These are phyloP conservation scores for Capitella teleta DNA, from an alignment of 1,140 invertebrate species.

Conservation along the genomic window DNA sequence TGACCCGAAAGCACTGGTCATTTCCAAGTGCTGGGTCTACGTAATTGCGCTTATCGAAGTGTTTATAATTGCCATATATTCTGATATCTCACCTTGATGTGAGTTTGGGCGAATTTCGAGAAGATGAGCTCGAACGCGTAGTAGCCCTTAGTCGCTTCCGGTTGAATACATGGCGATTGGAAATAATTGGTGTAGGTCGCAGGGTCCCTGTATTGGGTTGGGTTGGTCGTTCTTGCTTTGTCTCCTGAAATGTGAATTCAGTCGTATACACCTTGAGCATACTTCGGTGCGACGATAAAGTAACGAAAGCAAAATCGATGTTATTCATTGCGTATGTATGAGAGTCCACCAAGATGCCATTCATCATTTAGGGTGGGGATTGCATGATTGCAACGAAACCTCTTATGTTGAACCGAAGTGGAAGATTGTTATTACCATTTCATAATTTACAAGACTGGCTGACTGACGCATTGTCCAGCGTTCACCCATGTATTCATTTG, in stretches of 20 bases:
- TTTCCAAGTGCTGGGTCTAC: too few species aligned
- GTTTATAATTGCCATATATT: neutral
- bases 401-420: neutral
- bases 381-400: neutral
- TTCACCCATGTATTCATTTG: too few species aligned
- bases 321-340: neutral
- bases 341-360: neutral
- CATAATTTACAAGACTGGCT: neutral
- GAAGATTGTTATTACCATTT: too few species aligned
- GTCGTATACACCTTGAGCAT: neutral
- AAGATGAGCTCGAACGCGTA: constrained; percentile 39
- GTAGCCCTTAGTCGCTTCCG: constrained; percentile 14
- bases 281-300: neutral
- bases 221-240: constrained; percentile 40
- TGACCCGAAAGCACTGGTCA: too few species aligned
- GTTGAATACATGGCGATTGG: constrained; percentile 16
- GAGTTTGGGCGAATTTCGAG: constrained; percentile 45
- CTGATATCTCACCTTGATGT: constrained; percentile 42
- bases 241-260: constrained; percentile 21
- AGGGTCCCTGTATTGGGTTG: constrained; percentile 48
- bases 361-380: neutral
- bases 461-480: too few species aligned
- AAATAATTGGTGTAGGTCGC: constrained; percentile 39
- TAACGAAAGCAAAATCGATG: neutral
- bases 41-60: neutral